Conservation (phyloP, 2,113 vertebrate species). For the rabbit (Oryctolagus cuniculus) region DNA sequence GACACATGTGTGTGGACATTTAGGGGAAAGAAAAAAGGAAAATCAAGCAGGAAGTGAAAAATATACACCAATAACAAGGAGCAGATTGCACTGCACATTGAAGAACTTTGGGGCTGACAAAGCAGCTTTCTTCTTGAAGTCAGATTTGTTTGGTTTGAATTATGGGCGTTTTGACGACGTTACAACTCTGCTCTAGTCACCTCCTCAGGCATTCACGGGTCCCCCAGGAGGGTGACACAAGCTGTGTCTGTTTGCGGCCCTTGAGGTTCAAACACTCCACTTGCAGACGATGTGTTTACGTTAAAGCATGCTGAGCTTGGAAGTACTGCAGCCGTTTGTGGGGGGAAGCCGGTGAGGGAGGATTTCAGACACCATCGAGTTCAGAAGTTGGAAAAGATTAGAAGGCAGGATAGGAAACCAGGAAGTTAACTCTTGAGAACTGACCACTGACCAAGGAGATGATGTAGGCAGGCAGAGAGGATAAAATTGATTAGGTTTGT, state of each 20-base stretch:
- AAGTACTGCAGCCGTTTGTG: background rate
- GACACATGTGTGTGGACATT: background rate
- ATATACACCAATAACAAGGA: background rate
- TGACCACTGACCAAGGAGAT: background rate
- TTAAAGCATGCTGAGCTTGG: accelerated
- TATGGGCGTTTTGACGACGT: background rate
- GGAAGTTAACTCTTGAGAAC: background rate
- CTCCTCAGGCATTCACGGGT: accelerated
- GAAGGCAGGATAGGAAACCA: background rate
- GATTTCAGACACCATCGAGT: background rate
- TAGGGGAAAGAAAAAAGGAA: background rate
- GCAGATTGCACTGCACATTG: background rate
- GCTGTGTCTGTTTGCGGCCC: background rate
- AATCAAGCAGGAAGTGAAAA: background rate
- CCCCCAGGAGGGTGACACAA: accelerated
- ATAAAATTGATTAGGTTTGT: no score
- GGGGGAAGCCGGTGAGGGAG: background rate
- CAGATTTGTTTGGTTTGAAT: background rate
- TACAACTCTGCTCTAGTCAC: background rate
- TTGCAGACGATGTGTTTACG: background rate
- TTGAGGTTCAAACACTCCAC: background rate
- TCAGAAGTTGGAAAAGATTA: background rate
- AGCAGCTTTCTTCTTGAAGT: background rate
- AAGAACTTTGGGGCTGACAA: background rate
- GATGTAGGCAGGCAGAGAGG: no score